These are phyloP conservation scores for Upupa epops DNA, from an alignment of 2,113 vertebrate genomes.

Conservation along the genomic window DNA sequence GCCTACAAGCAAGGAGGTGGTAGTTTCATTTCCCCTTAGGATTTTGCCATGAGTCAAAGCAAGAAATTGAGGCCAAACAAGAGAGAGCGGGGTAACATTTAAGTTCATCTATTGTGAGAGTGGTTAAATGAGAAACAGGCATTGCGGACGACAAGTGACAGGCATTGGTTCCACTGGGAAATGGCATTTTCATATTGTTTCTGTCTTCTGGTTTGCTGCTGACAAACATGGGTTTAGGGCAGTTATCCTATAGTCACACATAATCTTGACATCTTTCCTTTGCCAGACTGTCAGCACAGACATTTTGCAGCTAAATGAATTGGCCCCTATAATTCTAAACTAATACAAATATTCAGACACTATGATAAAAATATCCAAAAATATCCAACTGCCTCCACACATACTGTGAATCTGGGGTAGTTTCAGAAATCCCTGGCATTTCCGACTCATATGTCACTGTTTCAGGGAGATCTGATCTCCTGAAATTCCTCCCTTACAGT, in stretches of 20 bases:
- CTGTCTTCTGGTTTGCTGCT: slow-evolving; percentile 31
- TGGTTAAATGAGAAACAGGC: slow-evolving; percentile 47
- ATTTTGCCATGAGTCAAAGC: slow-evolving; percentile 20
- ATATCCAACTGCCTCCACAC: fast-evolving
- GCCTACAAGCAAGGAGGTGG: slow-evolving; percentile 4
- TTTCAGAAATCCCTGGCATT: background rate
- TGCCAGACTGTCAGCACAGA: background rate
- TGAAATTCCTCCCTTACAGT: background rate
- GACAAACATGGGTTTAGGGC: slow-evolving; percentile 1
- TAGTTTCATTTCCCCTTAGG: slow-evolving; percentile 41
- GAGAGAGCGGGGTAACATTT: slow-evolving; percentile 26
- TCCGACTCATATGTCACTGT: background rate
- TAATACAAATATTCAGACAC: background rate
- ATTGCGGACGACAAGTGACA: slow-evolving; percentile 30
- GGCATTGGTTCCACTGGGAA: slow-evolving; percentile 28
- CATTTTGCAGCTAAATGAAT: background rate
- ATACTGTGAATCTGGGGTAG: background rate
- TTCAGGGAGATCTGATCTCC: background rate
- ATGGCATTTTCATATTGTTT: slow-evolving; percentile 37
- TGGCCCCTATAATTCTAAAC: background rate
- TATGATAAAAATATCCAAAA: background rate
- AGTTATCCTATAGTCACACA: background rate
- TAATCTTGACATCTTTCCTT: background rate
- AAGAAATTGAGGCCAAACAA: slow-evolving; percentile 54
- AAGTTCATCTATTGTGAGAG: slow-evolving; percentile 11